A percentile compares a stretch with the other conserved stretches of the same genome.
Evolutionary conservation across 1,140 invertebrate genomes (phyloP).

Genomic region (Melanaphis sacchari): DNA sequence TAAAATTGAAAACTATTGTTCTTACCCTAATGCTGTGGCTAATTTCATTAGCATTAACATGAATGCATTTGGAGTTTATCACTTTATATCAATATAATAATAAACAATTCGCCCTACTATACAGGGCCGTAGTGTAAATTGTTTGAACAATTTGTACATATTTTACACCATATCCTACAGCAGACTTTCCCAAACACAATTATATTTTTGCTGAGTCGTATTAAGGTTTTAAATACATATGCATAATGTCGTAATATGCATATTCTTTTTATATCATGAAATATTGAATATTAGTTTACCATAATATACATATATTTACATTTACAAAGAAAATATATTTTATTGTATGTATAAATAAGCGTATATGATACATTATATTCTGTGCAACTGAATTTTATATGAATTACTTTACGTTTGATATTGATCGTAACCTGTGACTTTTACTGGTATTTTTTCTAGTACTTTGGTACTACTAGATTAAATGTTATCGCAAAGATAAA

Average conservation of each 20-base stretch:
- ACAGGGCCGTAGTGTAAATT: background rate
- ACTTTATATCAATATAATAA: background rate
- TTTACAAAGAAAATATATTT: background rate
- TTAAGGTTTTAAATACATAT: background rate
- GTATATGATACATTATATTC: too few relatives aligned
- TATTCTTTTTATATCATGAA: background rate
- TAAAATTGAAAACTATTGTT: background rate
- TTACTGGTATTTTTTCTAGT: rapidly evolving
- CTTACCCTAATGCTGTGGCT: background rate
- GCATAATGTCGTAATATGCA: background rate
- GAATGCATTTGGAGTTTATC: background rate
- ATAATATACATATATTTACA: background rate
- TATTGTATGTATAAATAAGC: background rate
- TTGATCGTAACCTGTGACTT: background rate
- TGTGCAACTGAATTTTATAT: background rate
- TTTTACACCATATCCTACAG: background rate
- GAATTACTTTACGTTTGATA: background rate
- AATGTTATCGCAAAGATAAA: background rate
- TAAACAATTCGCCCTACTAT: background rate
- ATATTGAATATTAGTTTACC: background rate
- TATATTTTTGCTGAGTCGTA: background rate
- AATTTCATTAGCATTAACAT: background rate
- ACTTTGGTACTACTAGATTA: background rate
- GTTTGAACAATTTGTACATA: background rate
- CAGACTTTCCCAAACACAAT: background rate